Evolutionary conservation across 35 echinoderm and acorn worm species (phyloP), one percentile per base, ranked within the genome.

Genomic region (Diadema setosum): DNA sequence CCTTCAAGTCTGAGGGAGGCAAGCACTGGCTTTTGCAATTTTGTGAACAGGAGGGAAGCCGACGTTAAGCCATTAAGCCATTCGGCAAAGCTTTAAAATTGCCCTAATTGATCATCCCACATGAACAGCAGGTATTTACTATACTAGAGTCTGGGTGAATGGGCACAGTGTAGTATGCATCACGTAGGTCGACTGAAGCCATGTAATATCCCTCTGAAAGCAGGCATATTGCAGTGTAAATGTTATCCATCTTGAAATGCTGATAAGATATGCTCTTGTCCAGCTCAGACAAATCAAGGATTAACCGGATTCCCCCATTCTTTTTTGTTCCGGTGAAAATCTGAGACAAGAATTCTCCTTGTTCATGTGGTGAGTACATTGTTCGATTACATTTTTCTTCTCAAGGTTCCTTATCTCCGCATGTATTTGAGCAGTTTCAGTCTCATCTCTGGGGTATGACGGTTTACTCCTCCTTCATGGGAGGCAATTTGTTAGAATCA

Each of bases 91-190:
- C 49, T 55, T n/a, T n/a, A n/a, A n/a, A n/a, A n/a, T n/a, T n/a
- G n/a, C n/a, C n/a, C n/a, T n/a, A n/a, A n/a, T n/a, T n/a, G n/a
- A n/a, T n/a, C n/a, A n/a, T n/a, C n/a, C n/a, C n/a, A n/a, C 7
- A 46, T 70, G n/a, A 94, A 94, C 69, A 52, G 50, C 17, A 94
- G 52, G 64, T 76, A 90, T 86, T 90, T 94, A 58, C n/a, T n/a
- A n/a, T n/a, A n/a, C 87, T 34, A 48, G 80, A 55, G 3, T 81
- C 56, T 4, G 45, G 7, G 30, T 74, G 18, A 39, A 92, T 64
- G n/a, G 81, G 86, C 18, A 85, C 91, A 33, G 85, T 49, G 32
- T 81, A 88, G 45, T 93, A 88, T 2, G 85, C 84, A 82, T 91
- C 74, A 12, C 70, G 57, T 9, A 93, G 49, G 61, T 93, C 85